These are phyloP conservation scores for Cyclina sinensis DNA, from an alignment of 1,140 invertebrate genomes.

Conservation along the genomic window DNA sequence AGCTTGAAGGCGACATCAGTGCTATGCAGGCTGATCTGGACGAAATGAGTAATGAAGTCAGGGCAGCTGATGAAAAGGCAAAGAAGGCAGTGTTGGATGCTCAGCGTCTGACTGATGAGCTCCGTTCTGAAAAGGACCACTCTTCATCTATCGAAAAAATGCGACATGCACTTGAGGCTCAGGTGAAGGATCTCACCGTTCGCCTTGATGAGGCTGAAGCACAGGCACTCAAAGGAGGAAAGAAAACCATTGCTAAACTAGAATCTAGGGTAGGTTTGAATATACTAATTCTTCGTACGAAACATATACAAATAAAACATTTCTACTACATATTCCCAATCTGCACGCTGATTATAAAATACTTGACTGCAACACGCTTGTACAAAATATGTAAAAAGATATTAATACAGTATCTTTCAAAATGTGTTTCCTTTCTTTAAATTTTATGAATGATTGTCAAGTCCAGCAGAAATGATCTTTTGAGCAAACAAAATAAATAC, in stretches of 20 bases:
- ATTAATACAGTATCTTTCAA: too few relatives aligned
- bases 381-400: too few relatives aligned
- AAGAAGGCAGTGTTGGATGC: constrained; percentile 98
- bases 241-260: constrained; percentile 91
- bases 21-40: constrained; percentile 93
- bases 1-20: constrained; percentile 98
- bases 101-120: constrained; percentile 98
- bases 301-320: too few relatives aligned
- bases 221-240: constrained; percentile 98
- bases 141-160: constrained; percentile 99
- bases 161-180: constrained; percentile 97
- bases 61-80: constrained; percentile 82
- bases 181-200: constrained; percentile 98
- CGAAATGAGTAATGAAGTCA: constrained; percentile 85
- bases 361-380: too few relatives aligned
- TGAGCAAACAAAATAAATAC: too few relatives aligned
- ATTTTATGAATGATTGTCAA: too few relatives aligned
- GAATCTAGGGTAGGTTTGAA: constrained; percentile 87
- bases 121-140: constrained; percentile 99
- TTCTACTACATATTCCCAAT: too few relatives aligned
- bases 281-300: too few relatives aligned
- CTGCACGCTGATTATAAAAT: too few relatives aligned
- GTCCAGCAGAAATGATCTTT: too few relatives aligned
- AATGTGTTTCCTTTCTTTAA: too few relatives aligned
- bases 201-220: constrained; percentile 98